Evolutionary conservation across 2,888 invertebrate genomes (phyloP).

Genomic region (Aproaerema taeniolella): DNA sequence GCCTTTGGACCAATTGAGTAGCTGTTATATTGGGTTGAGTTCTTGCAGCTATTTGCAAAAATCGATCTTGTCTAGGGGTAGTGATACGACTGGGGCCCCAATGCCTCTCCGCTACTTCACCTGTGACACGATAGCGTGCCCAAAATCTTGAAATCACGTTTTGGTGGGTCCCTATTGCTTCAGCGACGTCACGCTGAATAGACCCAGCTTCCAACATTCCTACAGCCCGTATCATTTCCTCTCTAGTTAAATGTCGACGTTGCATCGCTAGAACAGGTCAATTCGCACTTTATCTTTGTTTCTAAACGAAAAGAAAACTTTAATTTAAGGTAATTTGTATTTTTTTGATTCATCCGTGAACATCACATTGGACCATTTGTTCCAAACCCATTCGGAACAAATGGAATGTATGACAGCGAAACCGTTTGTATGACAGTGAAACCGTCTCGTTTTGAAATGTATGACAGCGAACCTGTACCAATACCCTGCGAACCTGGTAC

Average conservation of each 20-base stretch:
- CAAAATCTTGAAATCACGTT: slow-evolving; percentile 10
- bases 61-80: neutral
- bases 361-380: slow-evolving; percentile 9
- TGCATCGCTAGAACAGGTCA: too few species aligned
- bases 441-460: too few species aligned
- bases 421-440: too few species aligned
- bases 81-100: neutral
- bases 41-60: neutral
- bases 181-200: slow-evolving; percentile 6
- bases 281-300: too few species aligned
- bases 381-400: slow-evolving; percentile 1
- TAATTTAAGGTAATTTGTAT: too few species aligned
- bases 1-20: neutral
- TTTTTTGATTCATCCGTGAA: slow-evolving; percentile 15
- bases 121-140: slow-evolving; percentile 10
- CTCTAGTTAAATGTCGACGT: slow-evolving; percentile 6
- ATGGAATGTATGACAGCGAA: too few species aligned
- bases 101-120: slow-evolving; percentile 1
- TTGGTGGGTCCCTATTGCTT: slow-evolving; percentile 8
- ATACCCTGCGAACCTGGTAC: too few species aligned
- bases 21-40: slow-evolving; percentile 3
- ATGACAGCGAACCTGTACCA: too few species aligned
- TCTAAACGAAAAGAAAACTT: too few species aligned
- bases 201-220: slow-evolving; percentile 12
- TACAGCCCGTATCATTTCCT: slow-evolving; percentile 12